Base-by-base conservation (phyloP, 2,888 invertebrate genomes). In the Lasioglossum pauxillum region DNA sequence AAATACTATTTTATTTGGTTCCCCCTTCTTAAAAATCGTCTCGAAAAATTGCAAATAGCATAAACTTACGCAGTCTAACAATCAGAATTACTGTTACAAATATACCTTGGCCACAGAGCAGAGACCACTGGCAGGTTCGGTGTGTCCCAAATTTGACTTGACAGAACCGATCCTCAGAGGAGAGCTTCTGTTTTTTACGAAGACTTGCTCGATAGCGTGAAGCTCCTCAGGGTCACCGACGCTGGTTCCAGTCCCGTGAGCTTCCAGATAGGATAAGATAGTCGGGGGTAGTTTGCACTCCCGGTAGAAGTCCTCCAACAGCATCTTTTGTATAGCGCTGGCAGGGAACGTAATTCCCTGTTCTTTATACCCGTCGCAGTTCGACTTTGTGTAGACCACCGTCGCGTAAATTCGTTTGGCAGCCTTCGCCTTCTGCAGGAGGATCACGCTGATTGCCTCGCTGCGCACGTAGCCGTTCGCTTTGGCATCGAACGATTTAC, bases 211-310 rank as follows among this genome's bases (percentile, higher is more conserved):
- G 76, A 99, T 97, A 0, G 98, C 98, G 90, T 97, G 96, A 81
- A 98, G 96, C 95, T 99, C 99, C 94, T 99, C 98, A 0, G 99
- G 99, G 95, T 99, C 99, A 31, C 99, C 99, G 4, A 98, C 97
- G 87, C 96, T 96, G 0, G 98, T 98, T 86, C 98, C 98, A 81
- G 98, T 98, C 88, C 98, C 97, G 91, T 97, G 97, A 53, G 97
- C 97, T 93, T 97, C 97, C 35, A 97, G 95, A 92, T 96, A 97
- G 60, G 96, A 95, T 0, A 98, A 96, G 0, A 93, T 90, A 38
- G 94, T 92, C 0, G 97, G 97, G 64, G 96, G 94, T 8, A 98
- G 92, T 7, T 95, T 95, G 23, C 96, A 96, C 91, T 97, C 96
- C 0, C 95, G 91, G 92, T 97, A 97, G 76, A 96, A 96, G 85